These are phyloP conservation scores for Sitobion miscanthi DNA, from an alignment of 1,140 invertebrate species.

Conservation along the genomic window DNA sequence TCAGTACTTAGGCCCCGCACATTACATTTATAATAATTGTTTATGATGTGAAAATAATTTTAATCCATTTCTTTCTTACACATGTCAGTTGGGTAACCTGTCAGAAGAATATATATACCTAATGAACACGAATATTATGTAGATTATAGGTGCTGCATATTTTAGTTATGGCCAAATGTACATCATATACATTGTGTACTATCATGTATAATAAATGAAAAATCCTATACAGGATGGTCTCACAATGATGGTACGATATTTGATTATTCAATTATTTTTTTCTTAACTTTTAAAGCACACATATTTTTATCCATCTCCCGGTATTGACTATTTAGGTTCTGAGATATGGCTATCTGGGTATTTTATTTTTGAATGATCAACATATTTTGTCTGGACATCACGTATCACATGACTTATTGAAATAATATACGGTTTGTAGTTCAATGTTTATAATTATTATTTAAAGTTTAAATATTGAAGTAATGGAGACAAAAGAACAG, in stretches of 20 bases:
- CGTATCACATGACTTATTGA: background rate
- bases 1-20: background rate
- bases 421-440: background rate
- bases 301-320: background rate
- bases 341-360: background rate
- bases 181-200: background rate
- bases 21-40: background rate
- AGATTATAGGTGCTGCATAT: background rate
- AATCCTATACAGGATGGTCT: background rate
- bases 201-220: background rate
- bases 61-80: background rate
- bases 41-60: background rate
- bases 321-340: background rate
- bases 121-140: background rate
- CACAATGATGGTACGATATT: background rate
- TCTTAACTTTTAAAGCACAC: too few relatives aligned
- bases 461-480: background rate
- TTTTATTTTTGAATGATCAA: background rate
- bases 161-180: background rate
- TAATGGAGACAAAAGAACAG: background rate
- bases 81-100: background rate
- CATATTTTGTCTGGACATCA: background rate
- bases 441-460: background rate
- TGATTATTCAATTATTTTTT: background rate
- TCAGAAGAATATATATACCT: too few relatives aligned